A percentile compares a stretch with the other conserved stretches of the same genome.
phyloP scores from a whole-genome alignment of 2,113 vertebrate genomes.

The Odocoileus virginianus region DNA sequence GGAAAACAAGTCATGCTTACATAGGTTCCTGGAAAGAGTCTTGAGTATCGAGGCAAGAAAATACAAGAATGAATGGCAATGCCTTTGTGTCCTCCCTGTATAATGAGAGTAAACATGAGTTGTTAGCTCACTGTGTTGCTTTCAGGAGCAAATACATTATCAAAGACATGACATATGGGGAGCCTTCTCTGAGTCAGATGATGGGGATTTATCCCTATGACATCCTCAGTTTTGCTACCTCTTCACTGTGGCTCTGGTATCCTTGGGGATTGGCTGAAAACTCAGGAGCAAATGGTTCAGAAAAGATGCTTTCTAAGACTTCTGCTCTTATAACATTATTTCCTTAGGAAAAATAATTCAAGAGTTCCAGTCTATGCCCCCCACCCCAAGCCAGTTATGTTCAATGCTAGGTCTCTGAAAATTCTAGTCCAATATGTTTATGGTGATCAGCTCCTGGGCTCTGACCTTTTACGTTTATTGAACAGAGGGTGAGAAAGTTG shows the following conservation, averaged over 20 bases:
- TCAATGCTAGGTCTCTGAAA: not conserved
- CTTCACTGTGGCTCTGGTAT: not conserved
- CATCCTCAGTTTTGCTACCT: too few relatives aligned
- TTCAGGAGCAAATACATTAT: not conserved
- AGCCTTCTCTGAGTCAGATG: not conserved
- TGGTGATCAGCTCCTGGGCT: not conserved
- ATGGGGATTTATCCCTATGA: not conserved
- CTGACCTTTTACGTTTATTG: not conserved
- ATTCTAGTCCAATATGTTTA: not conserved
- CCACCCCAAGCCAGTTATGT: accelerated
- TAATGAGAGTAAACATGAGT: not conserved
- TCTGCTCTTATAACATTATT: not conserved
- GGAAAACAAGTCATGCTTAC: not conserved
- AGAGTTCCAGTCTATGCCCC: accelerated
- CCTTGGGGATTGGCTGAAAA: too few relatives aligned
- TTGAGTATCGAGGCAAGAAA: not conserved
- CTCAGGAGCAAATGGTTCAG: not conserved
- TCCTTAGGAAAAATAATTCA: not conserved
- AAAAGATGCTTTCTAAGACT: not conserved
- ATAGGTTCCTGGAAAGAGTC: too few relatives aligned
- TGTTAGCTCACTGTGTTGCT: not conserved
- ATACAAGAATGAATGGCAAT: not conserved
- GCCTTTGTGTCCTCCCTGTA: not conserved
- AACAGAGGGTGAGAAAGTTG: not conserved
- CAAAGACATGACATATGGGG: accelerated